Conservation (phyloP, 2,888 invertebrate genomes). For the Myopa tessellatipennis region DNA sequence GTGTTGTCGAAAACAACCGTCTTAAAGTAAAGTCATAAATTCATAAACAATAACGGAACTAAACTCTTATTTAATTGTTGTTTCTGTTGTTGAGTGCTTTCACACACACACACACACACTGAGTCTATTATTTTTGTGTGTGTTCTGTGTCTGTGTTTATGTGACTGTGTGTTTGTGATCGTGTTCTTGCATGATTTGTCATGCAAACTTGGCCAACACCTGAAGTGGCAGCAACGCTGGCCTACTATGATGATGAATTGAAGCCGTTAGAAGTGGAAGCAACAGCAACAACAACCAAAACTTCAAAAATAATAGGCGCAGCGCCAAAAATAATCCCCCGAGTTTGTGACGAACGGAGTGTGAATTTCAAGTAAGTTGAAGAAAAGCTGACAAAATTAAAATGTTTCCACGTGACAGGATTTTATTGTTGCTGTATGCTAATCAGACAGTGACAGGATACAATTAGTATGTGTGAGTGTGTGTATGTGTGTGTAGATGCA, state of each 20-base stretch:
- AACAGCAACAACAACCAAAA: background rate
- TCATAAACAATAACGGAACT: background rate
- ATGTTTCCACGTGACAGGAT: background rate
- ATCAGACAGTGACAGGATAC: too few species aligned
- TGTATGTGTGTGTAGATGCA: background rate
- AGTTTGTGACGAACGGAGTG: background rate
- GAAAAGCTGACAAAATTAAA: background rate
- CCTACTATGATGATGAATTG: background rate
- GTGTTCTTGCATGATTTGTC: background rate
- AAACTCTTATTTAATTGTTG: too few species aligned
- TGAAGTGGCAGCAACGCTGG: background rate
- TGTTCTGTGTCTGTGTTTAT: background rate
- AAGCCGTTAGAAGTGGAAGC: background rate
- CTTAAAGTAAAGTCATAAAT: background rate
- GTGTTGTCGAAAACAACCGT: background rate
- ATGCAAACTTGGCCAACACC: conserved; percentile 16
- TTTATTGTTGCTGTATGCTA: background rate
- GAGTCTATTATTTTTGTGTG: background rate
- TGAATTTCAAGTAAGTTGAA: background rate
- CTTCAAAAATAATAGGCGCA: too few species aligned
- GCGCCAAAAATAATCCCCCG: background rate
- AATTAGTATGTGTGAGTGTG: background rate
- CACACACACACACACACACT: too few species aligned
- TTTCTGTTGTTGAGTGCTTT: too few species aligned
- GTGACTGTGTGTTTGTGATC: background rate